Base-by-base conservation (phyloP, 1,140 invertebrate species). In the Drosophila paulistorum region DNA sequence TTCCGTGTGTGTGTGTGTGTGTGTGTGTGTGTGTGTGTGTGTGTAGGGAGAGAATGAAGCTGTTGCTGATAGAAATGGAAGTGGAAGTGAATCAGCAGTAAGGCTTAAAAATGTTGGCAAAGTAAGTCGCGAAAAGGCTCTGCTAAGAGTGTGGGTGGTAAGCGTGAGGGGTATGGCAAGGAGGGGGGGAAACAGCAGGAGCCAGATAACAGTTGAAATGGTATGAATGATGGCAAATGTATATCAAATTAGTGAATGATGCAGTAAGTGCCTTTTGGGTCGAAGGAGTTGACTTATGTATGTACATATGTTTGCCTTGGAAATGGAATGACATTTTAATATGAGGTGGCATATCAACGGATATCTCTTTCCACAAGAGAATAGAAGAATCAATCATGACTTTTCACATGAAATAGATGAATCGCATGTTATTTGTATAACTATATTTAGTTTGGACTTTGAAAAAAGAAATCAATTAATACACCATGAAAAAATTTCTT, bases 161-260 rank as follows among this genome's bases (percentile, higher is more conserved):
- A 6, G n/a, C 1, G n/a, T 17, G 17, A 17, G 17, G 17, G 17
- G 17, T 17, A 17, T 4, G 60, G 33, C 39, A n/a, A 35, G 35
- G 11, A 3, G 39, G 0, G 4, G 45, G 11, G 13, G 23, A 7
- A 26, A 13, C 35, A n/a, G 14, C 26, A 20, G 7, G 37, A 63
- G 41, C 14, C 30, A n/a, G 26, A 3, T 23, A 30, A 54, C 14
- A 60, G 41, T 23, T 51, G 54, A 74, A 75, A 74, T 59, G 67
- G 73, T 64, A 67, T 74, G 57, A 74, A 65, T 74, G 72, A 74
- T 74, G 72, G 71, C 66, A 58, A 45, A 67, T 57, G 55, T 45
- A 58, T 72, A 54, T 35, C 71, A 72, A 74, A 62, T 75, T 75
- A 75, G 64, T 51, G 64, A 74, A 65, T 41, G 45, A 65, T 41